Percentiles rank a stretch among this genome's conserved stretches.
Conservation (phyloP, 2,888 invertebrate genomes). For the Mystacides longicornis region DNA sequence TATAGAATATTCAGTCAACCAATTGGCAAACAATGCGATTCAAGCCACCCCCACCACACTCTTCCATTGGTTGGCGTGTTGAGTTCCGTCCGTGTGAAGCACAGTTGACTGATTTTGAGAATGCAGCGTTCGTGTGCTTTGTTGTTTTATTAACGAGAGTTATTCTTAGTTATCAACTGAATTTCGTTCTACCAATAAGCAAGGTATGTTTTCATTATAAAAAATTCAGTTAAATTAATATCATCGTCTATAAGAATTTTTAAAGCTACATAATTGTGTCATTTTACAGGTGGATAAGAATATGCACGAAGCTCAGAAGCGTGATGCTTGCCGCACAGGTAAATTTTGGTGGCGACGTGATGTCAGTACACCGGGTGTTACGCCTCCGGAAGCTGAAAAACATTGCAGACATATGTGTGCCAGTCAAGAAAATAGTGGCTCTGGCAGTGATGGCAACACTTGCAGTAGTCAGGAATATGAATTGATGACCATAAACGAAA, state of each 20-base stretch:
- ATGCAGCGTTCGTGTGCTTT: constrained; percentile 97
- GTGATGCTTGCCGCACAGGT: constrained; percentile 74
- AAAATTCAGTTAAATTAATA: no score
- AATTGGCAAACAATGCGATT: constrained; percentile 99
- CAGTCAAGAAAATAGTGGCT: not conserved
- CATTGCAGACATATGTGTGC: constrained; percentile 34
- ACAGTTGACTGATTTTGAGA: constrained; percentile 98
- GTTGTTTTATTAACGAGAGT: constrained; percentile 94
- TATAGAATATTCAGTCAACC: constrained; percentile 93
- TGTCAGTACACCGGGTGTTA: constrained; percentile 40
- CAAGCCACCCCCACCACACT: constrained; percentile 95
- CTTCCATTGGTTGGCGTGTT: constrained; percentile 97
- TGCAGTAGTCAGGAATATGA: constrained; percentile 50
- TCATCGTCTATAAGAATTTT: no score
- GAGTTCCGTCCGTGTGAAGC: constrained; percentile 99
- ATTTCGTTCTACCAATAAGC: constrained; percentile 95
- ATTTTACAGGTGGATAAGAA: constrained; percentile 77
- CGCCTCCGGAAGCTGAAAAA: constrained; percentile 30
- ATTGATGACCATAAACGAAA: constrained; percentile 89
- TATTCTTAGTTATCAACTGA: constrained; percentile 91
- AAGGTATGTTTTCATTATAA: constrained; percentile 54
- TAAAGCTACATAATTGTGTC: no score
- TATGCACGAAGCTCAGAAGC: constrained; percentile 90
- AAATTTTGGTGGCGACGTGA: constrained; percentile 93
- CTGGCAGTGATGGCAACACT: not conserved